A percentile compares a stretch with the other conserved stretches of the same genome.
Conservation (phyloP, 1,140 invertebrate species). For the Achroia grisella region DNA sequence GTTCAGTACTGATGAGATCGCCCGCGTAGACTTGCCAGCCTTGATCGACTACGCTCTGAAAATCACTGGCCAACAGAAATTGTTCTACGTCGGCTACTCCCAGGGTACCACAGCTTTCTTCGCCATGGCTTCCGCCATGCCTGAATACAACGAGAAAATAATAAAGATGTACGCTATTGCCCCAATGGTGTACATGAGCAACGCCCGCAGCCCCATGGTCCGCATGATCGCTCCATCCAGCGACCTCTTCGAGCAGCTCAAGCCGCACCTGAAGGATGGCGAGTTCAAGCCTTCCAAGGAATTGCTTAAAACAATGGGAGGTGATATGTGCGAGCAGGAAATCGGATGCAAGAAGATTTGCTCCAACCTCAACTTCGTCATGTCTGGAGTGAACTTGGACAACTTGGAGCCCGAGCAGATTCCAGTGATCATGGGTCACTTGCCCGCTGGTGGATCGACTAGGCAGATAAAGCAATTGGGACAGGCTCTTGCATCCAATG, state of each 20-base stretch:
- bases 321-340: slow-evolving; percentile 69
- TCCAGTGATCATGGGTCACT: slow-evolving; percentile 82
- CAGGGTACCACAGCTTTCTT: slow-evolving; percentile 64
- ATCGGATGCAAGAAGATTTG: slow-evolving; percentile 73
- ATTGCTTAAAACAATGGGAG: slow-evolving; percentile 67
- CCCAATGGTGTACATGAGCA: slow-evolving; percentile 77
- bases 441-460: slow-evolving; percentile 85
- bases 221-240: slow-evolving; percentile 67
- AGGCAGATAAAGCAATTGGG: slow-evolving; percentile 83
- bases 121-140: slow-evolving; percentile 73
- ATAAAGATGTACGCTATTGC: slow-evolving; percentile 77
- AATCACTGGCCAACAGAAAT: slow-evolving; percentile 61
- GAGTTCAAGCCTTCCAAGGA: slow-evolving; percentile 75
- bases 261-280: slow-evolving; percentile 73
- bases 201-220: slow-evolving; percentile 76
- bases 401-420: slow-evolving; percentile 74
- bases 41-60: slow-evolving; percentile 81
- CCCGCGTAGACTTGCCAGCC: slow-evolving; percentile 81
- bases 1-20: slow-evolving; percentile 82
- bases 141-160: slow-evolving; percentile 80
- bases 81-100: slow-evolving; percentile 81
- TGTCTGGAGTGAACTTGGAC: slow-evolving; percentile 72
- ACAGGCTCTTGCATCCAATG: slow-evolving; percentile 71
- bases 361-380: slow-evolving; percentile 75
- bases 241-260: slow-evolving; percentile 73